Evolutionary conservation across 2,888 invertebrate genomes (phyloP).

Genomic region (Synergus japonicus): DNA sequence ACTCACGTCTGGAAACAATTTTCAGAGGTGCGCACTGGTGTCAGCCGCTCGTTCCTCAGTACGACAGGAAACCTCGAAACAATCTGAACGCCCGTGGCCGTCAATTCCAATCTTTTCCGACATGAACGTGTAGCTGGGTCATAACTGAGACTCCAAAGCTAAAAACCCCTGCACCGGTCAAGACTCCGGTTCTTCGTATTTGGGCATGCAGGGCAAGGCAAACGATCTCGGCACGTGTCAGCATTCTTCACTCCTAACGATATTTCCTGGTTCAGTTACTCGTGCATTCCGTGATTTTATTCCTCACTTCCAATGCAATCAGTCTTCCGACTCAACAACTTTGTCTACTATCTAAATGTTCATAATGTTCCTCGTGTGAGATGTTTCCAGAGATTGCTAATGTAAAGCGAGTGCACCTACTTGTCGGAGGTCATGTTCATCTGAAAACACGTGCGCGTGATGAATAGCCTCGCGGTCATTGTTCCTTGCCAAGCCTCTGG

Average conservation of each 20-base stretch:
- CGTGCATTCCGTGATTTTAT: slow-evolving; percentile 9
- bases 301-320: not conserved
- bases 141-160: slow-evolving; percentile 9
- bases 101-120: slow-evolving; percentile 23
- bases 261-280: slow-evolving; percentile 23
- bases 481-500: slow-evolving; percentile 25
- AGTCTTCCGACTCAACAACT: not conserved
- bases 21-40: slow-evolving; percentile 24
- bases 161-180: slow-evolving; percentile 8
- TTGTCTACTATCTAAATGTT: not conserved
- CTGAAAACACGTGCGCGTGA: slow-evolving; percentile 37
- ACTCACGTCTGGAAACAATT: slow-evolving; percentile 23
- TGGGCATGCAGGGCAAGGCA: not conserved
- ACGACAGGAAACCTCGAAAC: not conserved
- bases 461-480: slow-evolving; percentile 37
- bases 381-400: not conserved
- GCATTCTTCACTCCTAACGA: slow-evolving; percentile 24
- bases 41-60: slow-evolving; percentile 6
- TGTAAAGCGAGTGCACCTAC: slow-evolving; percentile 25
- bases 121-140: slow-evolving; percentile 11
- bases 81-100: not conserved
- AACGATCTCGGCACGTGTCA: slow-evolving; percentile 26
- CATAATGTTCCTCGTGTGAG: not conserved
- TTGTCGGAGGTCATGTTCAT: slow-evolving; percentile 37
- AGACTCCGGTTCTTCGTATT: not conserved